A percentile compares a stretch with the other conserved stretches of the same genome.
Evolutionary conservation across 2,113 vertebrate genomes (phyloP).

Genomic region (Sarotherodon lohbergeri): DNA sequence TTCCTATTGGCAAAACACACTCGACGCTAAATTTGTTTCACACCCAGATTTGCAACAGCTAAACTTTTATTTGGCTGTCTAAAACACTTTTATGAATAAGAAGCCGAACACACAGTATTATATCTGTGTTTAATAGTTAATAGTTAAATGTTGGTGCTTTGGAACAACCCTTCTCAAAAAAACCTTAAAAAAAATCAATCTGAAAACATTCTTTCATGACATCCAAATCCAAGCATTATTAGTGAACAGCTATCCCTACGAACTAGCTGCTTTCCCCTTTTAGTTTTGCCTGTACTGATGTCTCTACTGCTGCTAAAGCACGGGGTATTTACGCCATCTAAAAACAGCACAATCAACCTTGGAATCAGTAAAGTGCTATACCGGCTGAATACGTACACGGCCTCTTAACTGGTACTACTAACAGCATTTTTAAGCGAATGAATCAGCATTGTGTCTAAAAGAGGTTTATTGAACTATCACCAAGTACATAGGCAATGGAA

Average conservation of each 20-base stretch:
- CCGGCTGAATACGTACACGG: neutral
- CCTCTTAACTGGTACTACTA: neutral
- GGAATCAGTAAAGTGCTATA: neutral
- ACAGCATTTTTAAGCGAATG: neutral
- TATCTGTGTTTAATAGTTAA: neutral
- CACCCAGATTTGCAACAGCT: neutral
- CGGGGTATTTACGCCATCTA: rapidly evolving
- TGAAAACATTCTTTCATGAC: neutral
- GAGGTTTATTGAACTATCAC: neutral
- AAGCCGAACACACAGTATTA: neutral
- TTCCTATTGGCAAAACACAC: neutral
- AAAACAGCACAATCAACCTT: neutral
- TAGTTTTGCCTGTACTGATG: neutral
- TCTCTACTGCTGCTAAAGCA: neutral
- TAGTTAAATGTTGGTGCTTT: neutral
- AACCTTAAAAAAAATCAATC: neutral
- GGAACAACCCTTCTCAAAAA: neutral
- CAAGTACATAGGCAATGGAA: conserved; percentile 7
- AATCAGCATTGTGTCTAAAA: conserved; percentile 8
- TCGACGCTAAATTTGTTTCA: neutral
- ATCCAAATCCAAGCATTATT: neutral
- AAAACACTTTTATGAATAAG: neutral
- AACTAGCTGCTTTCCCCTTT: neutral
- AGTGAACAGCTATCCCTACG: neutral
- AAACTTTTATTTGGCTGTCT: neutral